Evolutionary conservation across 2,113 vertebrate species (phyloP), one percentile per base, ranked within the genome.

Genomic region (Hyla sarda): DNA sequence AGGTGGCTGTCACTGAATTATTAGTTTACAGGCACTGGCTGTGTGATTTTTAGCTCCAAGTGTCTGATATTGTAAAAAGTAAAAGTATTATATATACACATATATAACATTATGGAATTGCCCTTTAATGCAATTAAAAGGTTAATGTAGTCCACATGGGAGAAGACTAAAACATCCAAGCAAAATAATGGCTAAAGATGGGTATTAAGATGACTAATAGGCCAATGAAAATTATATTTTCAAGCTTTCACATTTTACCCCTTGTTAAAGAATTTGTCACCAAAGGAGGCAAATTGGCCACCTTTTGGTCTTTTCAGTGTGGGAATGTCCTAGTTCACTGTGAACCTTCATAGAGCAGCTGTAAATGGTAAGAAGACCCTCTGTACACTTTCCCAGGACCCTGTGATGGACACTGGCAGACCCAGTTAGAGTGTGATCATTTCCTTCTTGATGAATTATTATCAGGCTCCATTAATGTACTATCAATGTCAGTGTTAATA

Each of bases 281-380:
- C 37, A 74, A 87, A 74, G 85, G 85, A 71, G 85, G 41, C 85
- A 87, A 87, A 62, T 47, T 82, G 60, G 79, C 37, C 85, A 52
- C 85, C 85, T 87, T 87, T 87, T 87, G 85, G 77, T 82, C 67
- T 58, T 11, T 62, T 14, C 19, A 25, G 78, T 87, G 84, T 86
- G 85, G 78, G 85, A 87, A 87, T 32, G 34, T 74, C 60, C 50
- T 41, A 21, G 77, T 48, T 82, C 78, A 60, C 69, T 48, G 62
- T 48, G 78, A 82, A 87, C 25, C 76, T 56, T 45, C 76, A 10
- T 48, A n/a, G 10, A 87, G 77, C 69, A 87, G 85, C 78, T 87
- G 78, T 82, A 82, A 58, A 74, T 5, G 76, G 74, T 78, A 65
- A 54, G 72, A 32, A 2, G 45, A 16, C 13, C 74, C 30, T 10